Evolutionary conservation across 2,888 invertebrate genomes (phyloP), one percentile per base, ranked within the genome.

Genomic region (Hyalella azteca): DNA sequence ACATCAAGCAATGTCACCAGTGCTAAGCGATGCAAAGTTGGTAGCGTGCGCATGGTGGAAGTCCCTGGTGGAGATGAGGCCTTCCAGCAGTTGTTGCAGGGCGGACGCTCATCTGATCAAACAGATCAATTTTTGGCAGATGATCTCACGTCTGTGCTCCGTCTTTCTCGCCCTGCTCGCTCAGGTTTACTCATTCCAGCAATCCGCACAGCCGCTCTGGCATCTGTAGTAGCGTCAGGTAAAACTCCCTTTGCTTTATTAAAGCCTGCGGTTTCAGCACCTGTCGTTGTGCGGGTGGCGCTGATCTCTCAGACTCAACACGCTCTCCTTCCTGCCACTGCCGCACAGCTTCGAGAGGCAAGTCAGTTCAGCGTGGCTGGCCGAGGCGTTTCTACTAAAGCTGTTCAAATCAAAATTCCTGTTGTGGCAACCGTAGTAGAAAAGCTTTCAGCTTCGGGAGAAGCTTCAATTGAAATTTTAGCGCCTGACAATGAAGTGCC

Each of bases 171-270:
- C 19, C 66, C 66, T 66, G 66, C 73, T 19, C 81, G 80, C 80
- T 90, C 89, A 81, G 91, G 92, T 0, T 91, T 93, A 29, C 88
- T 92, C 1, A 92, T 93, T n/a, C 92, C 93, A 84, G 91, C 91
- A 48, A 93, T 93, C 82, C 91, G 91, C 85, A 93, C 93, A 0
- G 91, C 91, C 82, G 92, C 92, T 4, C 92, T 93, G 92, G 91
- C 91, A 77, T 90, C 90, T 11, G 92, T 93, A 4, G 86, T 91
- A 81, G 89, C 91, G 7, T 90, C 91, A 2, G 91, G 91, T 66
- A 92, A 93, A 87, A 92, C 91, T 0, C 93, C 93, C 0, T 93
- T 93, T 86, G 93, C 93, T 0, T 88, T 93, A 76, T 88, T 93
- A 77, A 91, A 92, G 85, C 92, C 93, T 19, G 90, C 91, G 59